Base-by-base conservation (phyloP, 1,140 invertebrate species). In the Psilanteris sp. region DNA sequence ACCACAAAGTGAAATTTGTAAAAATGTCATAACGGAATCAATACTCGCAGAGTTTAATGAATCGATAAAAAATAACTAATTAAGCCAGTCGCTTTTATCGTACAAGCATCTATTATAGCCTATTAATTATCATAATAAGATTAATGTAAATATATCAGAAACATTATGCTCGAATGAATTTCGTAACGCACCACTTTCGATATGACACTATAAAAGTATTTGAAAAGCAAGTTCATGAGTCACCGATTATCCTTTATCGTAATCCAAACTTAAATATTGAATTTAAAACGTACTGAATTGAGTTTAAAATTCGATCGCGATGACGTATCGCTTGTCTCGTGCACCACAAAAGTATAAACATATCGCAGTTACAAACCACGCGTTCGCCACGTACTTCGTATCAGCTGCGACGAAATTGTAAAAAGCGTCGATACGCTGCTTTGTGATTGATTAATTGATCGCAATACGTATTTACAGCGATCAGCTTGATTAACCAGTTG, bases 381-480 rank as follows among this genome's bases (percentile, higher is more conserved):
- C 36, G 1, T 43, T 31, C 14, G 52, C 26, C 4, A 8, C 26
- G 26, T 31, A 31, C 20, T 18, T 32, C 15, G 10, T n/a, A n/a
- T 39, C 10, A n/a, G 18, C 22, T 31, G 14, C n/a, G 10, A 37
- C 16, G 27, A n/a, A n/a, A n/a, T n/a, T n/a, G n/a, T 44, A 74
- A 67, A 66, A 59, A 74, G 26, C 15, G 11, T 52, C 54, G 54
- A 36, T 27, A 57, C 57, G 57, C 29, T 10, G 37, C 39, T 27
- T 44, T 75, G 71, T 64, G 59, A 77, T 66, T 77, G 59, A 77
- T 71, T 71, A 77, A 77, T 71, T 70, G 54, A 37, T 70, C 24
- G 54, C 32, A 55, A 61, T 66, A 37, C 61, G 46, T 61, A 36
- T 31, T 24, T 59, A 64, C 73, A 26, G 46, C 57, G 66, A 50